Percentiles rank a stretch among this genome's conserved stretches.
Conservation (phyloP, 35 echinoderm and acorn worm species). For the Chiridota heheva region DNA sequence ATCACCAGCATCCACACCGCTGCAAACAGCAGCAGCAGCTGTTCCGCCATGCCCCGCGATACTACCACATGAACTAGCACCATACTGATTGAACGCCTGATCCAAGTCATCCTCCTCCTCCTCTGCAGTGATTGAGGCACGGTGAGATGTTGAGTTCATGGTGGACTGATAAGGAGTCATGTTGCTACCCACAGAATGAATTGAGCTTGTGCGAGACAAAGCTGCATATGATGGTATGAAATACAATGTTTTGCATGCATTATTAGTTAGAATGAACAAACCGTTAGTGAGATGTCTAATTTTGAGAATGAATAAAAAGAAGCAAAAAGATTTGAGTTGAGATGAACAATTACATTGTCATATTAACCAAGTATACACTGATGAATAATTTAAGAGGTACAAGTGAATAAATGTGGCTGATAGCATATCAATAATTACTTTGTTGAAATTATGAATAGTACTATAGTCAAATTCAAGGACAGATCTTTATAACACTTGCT, state of each 20-base stretch:
- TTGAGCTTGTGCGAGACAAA: constrained; percentile 93
- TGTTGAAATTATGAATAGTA: no score
- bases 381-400: no score
- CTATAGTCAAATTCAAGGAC: no score
- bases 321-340: background rate
- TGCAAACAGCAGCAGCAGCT: constrained; percentile 24
- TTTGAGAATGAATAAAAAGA: no score
- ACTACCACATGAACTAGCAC: background rate
- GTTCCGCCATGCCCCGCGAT: background rate
- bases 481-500: no score
- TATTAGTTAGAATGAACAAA: background rate
- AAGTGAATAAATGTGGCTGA: no score
- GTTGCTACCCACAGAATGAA: constrained; percentile 80
- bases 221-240: constrained; percentile 54
- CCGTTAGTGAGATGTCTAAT: no score
- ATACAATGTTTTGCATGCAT: background rate
- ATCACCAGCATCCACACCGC: constrained; percentile 30
- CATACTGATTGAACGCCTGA: constrained; percentile 77
- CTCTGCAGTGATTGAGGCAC: constrained; percentile 23
- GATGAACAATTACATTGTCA: no score
- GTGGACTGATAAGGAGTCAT: constrained; percentile 17
- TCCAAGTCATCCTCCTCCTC: constrained; percentile 86
- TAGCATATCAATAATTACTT: no score
- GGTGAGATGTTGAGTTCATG: constrained; percentile 40
- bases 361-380: no score